Evolutionary conservation across 92 coral and sea anemone species (phyloP).

Genomic region (Meandrina meandrites): DNA sequence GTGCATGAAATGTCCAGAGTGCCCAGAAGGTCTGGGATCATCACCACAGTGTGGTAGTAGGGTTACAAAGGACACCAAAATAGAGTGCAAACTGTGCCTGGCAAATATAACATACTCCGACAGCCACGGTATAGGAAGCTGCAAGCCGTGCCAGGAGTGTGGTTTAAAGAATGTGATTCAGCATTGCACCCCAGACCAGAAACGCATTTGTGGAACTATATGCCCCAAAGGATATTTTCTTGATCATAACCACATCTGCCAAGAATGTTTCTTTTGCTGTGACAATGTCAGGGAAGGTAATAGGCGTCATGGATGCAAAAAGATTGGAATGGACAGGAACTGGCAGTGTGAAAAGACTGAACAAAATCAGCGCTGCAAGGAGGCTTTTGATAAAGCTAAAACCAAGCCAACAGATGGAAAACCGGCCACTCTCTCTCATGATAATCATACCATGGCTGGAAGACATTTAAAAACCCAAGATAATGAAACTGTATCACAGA

Average conservation of each 20-base stretch:
- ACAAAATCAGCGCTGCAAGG: conserved; percentile 4
- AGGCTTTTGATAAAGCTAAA: background rate
- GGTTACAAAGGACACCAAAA: background rate
- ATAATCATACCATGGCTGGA: background rate
- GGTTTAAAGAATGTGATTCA: background rate
- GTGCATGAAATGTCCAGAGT: background rate
- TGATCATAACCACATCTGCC: background rate
- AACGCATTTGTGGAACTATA: conserved; percentile 4
- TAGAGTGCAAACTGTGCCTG: background rate
- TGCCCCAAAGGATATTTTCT: conserved; percentile 9
- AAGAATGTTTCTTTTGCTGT: conserved; percentile 11
- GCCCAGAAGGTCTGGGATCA: background rate
- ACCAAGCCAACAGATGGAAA: background rate
- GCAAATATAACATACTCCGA: background rate
- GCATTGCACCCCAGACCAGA: background rate
- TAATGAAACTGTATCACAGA: background rate
- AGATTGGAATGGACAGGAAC: background rate
- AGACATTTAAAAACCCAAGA: background rate
- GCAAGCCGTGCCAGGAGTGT: conserved; percentile 15
- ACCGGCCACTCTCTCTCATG: background rate
- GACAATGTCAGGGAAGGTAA: background rate
- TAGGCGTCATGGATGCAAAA: background rate
- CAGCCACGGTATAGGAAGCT: background rate
- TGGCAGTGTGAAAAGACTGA: conserved; percentile 7
- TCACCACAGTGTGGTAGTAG: background rate